Base-by-base conservation (phyloP, 2,888 invertebrate genomes). In the Caenorhabditis uteleia region DNA sequence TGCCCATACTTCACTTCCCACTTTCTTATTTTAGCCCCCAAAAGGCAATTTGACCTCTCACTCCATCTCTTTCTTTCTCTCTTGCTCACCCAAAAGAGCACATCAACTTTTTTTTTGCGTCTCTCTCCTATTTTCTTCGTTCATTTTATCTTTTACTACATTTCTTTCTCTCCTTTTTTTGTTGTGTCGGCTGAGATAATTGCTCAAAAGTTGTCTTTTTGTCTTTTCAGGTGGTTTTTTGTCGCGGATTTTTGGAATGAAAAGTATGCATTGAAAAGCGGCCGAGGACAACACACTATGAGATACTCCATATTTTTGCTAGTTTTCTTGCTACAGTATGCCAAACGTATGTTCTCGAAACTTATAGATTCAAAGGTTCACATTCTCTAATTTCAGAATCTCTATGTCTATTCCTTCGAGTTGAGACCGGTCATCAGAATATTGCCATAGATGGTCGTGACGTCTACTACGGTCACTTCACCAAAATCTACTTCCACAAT, bases 361-460 rank as follows among this genome's bases (percentile, higher is more conserved):
- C n/a, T n/a, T n/a, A n/a, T n/a, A n/a, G 34, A n/a, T 34, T 34
- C 34, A 34, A 16, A 34, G 5, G 34, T 7, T 34, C n/a, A 34
- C 12, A n/a, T 34, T 12, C 34, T 4, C 34, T 12, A 16, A 34
- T n/a, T 34, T 12, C 16, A 34, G 16, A 34, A 34, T 34, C 7
- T 8, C 10, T 40, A 14, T 18, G 14, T 25, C n/a, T 61, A 3
- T 62, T 66, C 29, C 59, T 71, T 16, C 68, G 71, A 8, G 68
- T 71, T 12, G 71, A 71, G 39, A 71, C 71, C 16, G 71, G 71
- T 25, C 71, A 71, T 42, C 62, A 71, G 40, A 64, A 64, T 36
- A 71, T 71, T 31, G 71, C 65, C 10, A 71, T 71, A 18, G 57
- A 66, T 47, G 71, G 71, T 18, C 55, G 71, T 64, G 72, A 72